These are phyloP conservation scores for Heliconius ismenius DNA, from an alignment of 2,888 invertebrate species.

Conservation along the genomic window DNA sequence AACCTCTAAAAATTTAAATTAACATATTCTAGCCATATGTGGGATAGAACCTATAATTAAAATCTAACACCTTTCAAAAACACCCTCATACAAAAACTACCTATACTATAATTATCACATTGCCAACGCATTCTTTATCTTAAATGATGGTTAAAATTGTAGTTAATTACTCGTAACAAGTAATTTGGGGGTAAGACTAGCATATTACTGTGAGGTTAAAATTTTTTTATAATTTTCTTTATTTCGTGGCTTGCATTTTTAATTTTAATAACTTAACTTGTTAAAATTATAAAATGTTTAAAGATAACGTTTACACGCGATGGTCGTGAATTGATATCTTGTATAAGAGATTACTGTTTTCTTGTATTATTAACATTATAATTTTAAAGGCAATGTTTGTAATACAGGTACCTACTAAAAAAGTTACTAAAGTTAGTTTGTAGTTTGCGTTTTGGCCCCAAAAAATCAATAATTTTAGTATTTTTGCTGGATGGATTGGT, in stretches of 20 bases:
- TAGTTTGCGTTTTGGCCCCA: no score
- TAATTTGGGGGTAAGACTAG: slow-evolving; percentile 33
- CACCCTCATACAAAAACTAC: slow-evolving; percentile 4
- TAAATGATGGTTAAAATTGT: slow-evolving; percentile 34
- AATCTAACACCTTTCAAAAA: slow-evolving; percentile 21
- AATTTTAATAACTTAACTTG: slow-evolving; percentile 16
- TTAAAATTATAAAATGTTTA: background rate
- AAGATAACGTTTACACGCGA: slow-evolving; percentile 4
- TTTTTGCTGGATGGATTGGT: no score
- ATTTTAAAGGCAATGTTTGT: no score
- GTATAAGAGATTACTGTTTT: background rate
- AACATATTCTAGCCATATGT: background rate
- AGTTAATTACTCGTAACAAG: slow-evolving; percentile 34
- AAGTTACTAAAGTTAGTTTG: no score
- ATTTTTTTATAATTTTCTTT: slow-evolving; percentile 7
- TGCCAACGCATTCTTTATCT: slow-evolving; percentile 13
- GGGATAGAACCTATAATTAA: slow-evolving; percentile 3
- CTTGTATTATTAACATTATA: no score
- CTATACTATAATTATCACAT: slow-evolving; percentile 16
- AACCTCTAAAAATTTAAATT: background rate
- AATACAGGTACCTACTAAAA: no score
- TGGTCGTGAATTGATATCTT: background rate
- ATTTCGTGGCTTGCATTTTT: background rate
- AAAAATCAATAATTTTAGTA: no score
- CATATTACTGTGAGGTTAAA: slow-evolving; percentile 12